phyloP scores from a whole-genome alignment of 35 echinoderm and acorn worm genomes.

The Ophioderma brevispina region DNA sequence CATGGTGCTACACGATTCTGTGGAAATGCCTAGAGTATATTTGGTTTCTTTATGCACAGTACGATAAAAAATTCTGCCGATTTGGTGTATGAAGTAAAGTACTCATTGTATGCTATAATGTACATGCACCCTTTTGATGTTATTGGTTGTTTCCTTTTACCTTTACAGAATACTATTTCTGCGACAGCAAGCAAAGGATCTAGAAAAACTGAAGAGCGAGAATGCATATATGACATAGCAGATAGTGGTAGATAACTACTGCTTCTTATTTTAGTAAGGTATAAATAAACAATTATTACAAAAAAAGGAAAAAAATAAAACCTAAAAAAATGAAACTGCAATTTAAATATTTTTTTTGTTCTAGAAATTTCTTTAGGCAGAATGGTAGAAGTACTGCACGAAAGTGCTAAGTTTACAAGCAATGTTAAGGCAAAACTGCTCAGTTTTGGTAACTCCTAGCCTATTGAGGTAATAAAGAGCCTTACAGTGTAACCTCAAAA shows the following conservation, averaged over 20 bases:
- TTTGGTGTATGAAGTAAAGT: no score
- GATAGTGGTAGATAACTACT: background rate
- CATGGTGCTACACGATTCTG: no score
- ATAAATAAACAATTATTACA: background rate
- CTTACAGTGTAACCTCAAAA: no score
- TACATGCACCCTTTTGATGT: no score
- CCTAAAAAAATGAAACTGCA: background rate
- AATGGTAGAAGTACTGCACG: background rate
- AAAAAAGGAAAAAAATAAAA: background rate
- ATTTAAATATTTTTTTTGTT: background rate
- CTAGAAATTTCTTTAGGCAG: slow-evolving; percentile 1
- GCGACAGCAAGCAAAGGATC: slow-evolving; percentile 92
- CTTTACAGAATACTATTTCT: slow-evolving; percentile 91
- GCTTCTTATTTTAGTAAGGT: slow-evolving; percentile 7
- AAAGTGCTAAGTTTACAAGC: no score
- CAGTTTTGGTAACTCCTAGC: no score
- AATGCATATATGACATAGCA: slow-evolving; percentile 97
- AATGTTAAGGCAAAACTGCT: no score
- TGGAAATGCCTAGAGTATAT: no score
- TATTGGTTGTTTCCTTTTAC: background rate
- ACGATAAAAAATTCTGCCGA: no score
- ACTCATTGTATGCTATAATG: no score
- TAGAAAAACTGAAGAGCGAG: slow-evolving; percentile 96
- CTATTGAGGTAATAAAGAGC: no score
- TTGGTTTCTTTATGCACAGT: no score